A percentile compares a stretch with the other conserved stretches of the same genome.
Conservation (phyloP, 2,888 invertebrate species). For the Spatulosminthurus flaviceps region DNA sequence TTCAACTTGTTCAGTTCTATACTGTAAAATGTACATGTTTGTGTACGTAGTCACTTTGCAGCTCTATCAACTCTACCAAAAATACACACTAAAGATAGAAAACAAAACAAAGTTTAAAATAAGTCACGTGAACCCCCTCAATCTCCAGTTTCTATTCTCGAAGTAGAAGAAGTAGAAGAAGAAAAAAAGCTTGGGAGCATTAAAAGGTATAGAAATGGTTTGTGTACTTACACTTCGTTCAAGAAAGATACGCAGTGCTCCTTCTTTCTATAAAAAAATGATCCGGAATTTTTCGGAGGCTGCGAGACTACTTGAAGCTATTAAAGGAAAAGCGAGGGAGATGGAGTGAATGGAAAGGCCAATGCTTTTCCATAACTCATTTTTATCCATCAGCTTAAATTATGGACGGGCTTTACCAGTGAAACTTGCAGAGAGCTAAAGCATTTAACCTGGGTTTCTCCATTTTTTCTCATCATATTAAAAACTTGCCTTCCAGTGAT, state of each 20-base stretch:
- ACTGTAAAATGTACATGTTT: not conserved
- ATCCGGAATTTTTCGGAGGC: constrained; percentile 18
- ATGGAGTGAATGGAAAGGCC: not conserved
- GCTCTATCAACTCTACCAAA: not conserved
- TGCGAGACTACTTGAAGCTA: constrained; percentile 36
- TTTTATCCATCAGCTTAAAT: constrained; percentile 41
- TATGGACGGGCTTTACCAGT: constrained; percentile 12
- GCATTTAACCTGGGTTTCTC: not conserved
- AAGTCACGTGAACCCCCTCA: too few species aligned
- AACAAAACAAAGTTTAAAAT: too few species aligned
- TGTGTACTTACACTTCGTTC: too few species aligned
- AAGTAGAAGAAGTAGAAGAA: too few species aligned
- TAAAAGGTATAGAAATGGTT: too few species aligned
- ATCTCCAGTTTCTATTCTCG: too few species aligned
- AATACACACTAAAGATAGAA: too few species aligned
- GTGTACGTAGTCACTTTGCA: too few species aligned
- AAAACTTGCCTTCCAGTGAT: constrained; percentile 18
- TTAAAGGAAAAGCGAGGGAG: constrained; percentile 11
- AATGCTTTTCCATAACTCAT: constrained; percentile 45
- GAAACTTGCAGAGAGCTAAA: not conserved
- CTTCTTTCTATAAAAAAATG: not conserved
- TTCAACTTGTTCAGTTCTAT: not conserved
- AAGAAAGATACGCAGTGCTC: too few species aligned
- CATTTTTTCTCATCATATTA: not conserved
- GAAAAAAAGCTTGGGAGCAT: too few species aligned